phyloP scores from a whole-genome alignment of 2,113 vertebrate species.

The Phyllostomus hastatus region DNA sequence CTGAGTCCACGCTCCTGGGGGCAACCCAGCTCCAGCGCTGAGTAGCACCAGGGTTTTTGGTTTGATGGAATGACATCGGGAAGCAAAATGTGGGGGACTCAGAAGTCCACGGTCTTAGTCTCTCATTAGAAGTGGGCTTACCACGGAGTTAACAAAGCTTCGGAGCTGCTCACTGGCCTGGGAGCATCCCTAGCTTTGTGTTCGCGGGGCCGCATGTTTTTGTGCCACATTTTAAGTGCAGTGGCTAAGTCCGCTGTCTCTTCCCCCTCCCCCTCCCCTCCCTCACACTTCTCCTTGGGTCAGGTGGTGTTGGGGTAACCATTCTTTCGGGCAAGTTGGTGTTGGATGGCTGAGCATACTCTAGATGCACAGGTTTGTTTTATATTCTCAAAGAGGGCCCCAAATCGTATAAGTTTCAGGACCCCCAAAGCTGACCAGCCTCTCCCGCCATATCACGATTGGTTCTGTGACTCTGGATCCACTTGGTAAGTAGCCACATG shows the following conservation, averaged over 20 bases:
- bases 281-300: not conserved
- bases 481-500: not conserved
- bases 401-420: not conserved
- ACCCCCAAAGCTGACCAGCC: not conserved
- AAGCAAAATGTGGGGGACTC: not conserved
- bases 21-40: not conserved
- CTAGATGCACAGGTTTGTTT: not conserved
- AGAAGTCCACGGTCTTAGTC: not conserved
- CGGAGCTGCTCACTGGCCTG: not conserved
- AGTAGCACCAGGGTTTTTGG: not conserved
- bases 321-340: not conserved
- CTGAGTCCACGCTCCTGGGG: accelerated
- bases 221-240: not conserved
- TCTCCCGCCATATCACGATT: not conserved
- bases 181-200: too few species aligned
- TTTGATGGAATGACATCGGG: not conserved
- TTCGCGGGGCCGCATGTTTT: not conserved
- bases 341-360: not conserved
- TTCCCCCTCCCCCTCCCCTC: not conserved
- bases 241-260: not conserved
- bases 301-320: not conserved
- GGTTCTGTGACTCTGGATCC: not conserved
- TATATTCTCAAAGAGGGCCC: not conserved
- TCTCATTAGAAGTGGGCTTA: not conserved
- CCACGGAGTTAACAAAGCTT: not conserved